Percentiles rank a stretch among this genome's conserved stretches.
Evolutionary conservation across 1,140 invertebrate species (phyloP).

Genomic region (Ceratosolen fusciceps): DNA sequence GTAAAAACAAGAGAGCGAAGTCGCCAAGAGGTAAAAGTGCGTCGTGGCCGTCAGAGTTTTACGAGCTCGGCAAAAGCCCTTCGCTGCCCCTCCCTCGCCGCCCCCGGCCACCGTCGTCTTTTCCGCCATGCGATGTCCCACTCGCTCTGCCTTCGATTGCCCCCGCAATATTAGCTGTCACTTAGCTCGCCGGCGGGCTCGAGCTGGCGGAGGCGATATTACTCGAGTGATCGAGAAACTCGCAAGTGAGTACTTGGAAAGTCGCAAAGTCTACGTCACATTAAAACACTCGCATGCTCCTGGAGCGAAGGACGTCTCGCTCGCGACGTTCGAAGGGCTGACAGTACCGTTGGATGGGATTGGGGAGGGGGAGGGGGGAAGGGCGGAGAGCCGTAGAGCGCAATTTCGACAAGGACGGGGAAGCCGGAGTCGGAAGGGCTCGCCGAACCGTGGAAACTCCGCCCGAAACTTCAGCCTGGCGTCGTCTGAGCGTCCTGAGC

Average conservation of each 20-base stretch:
- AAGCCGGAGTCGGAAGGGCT: not conserved
- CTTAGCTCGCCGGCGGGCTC: not conserved
- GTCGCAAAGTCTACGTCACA: conserved; percentile 37
- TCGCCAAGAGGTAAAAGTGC: not conserved
- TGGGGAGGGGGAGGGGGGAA: no score
- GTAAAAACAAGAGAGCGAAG: no score
- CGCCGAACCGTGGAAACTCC: conserved; percentile 34
- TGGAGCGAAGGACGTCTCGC: no score
- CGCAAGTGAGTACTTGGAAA: conserved; percentile 43
- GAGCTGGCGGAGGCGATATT: not conserved
- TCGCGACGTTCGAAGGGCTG: not conserved
- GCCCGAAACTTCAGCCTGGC: not conserved
- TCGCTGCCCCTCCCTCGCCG: no score
- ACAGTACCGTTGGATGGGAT: no score
- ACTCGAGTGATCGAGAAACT: conserved; percentile 29
- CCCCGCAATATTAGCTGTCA: conserved; percentile 20
- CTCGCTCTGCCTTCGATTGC: not conserved
- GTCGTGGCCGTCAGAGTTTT: not conserved
- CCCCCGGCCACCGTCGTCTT: no score
- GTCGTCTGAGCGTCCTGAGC: not conserved
- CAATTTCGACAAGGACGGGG: conserved; percentile 21
- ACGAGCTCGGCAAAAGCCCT: not conserved
- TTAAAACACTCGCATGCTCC: not conserved
- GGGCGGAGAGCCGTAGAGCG: not conserved
- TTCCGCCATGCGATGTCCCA: no score